Conservation (phyloP, 2,888 invertebrate species). For the Poecilus cupreus region DNA sequence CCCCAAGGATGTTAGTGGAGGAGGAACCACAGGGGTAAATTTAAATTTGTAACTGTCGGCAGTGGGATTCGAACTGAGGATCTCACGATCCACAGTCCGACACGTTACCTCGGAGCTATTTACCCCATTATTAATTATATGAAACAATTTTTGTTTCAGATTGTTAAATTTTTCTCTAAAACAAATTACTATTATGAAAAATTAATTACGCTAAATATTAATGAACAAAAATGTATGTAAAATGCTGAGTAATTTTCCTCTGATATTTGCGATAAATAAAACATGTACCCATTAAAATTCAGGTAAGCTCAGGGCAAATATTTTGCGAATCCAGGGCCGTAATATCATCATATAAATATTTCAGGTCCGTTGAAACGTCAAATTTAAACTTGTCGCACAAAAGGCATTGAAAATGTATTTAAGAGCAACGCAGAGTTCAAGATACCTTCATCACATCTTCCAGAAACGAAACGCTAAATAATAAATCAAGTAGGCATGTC, state of each 20-base stretch:
- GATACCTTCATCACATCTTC: neutral
- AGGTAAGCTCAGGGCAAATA: neutral
- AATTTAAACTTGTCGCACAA: neutral
- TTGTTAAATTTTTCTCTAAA: too few species aligned
- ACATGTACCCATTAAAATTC: neutral
- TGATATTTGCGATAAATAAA: conserved; percentile 10
- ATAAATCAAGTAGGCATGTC: conserved; percentile 20
- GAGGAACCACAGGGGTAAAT: too few species aligned
- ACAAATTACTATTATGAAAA: too few species aligned
- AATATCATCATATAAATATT: neutral
- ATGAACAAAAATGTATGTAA: neutral
- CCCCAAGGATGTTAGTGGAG: too few species aligned
- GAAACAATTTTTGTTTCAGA: too few species aligned
- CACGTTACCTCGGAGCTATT: too few species aligned
- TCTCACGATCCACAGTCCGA: too few species aligned
- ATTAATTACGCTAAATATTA: too few species aligned
- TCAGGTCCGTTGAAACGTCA: neutral
- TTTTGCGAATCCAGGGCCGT: neutral
- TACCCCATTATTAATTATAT: too few species aligned
- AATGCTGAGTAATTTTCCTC: neutral
- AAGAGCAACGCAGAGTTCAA: neutral
- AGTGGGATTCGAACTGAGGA: too few species aligned
- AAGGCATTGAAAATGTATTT: conserved; percentile 25
- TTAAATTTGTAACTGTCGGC: too few species aligned
- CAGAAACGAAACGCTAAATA: neutral